Evolutionary conservation across 2,888 invertebrate genomes (phyloP).

Genomic region (Drosophila peninsularis): DNA sequence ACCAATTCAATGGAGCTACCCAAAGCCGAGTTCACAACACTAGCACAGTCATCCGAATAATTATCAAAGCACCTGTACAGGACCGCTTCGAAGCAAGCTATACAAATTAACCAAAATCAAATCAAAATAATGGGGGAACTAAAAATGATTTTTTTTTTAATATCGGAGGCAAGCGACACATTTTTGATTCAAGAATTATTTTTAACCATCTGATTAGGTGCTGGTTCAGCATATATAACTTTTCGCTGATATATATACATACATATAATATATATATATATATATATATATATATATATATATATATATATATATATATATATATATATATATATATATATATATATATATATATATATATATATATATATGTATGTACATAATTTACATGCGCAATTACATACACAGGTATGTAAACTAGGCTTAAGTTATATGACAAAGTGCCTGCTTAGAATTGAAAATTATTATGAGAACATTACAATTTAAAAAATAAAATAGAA

Average conservation of each 20-base stretch:
- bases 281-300: background rate
- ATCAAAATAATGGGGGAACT: slow-evolving; percentile 24
- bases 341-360: background rate
- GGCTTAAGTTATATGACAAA: slow-evolving; percentile 50
- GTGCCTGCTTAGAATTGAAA: slow-evolving; percentile 61
- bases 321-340: background rate
- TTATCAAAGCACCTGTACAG: slow-evolving; percentile 61
- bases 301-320: background rate
- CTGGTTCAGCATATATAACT: slow-evolving; percentile 25
- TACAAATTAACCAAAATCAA: slow-evolving; percentile 72
- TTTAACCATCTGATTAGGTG: slow-evolving; percentile 29
- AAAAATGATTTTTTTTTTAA: slow-evolving; percentile 23
- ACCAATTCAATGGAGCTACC: slow-evolving; percentile 31
- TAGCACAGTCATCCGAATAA: slow-evolving; percentile 60
- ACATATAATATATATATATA: too few relatives aligned
- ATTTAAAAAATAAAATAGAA: slow-evolving; percentile 34
- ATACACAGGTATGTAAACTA: slow-evolving; percentile 34
- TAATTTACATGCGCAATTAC: slow-evolving; percentile 24
- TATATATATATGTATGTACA: background rate
- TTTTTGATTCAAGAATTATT: slow-evolving; percentile 32
- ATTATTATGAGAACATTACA: slow-evolving; percentile 29
- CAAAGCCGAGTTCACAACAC: slow-evolving; percentile 39
- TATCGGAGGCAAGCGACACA: slow-evolving; percentile 32
- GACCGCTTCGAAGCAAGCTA: slow-evolving; percentile 69
- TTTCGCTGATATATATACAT: slow-evolving; percentile 16